Conservation (phyloP, 37 sponge, comb jelly and placozoan genomes). For the Aplysina aerophoba region DNA sequence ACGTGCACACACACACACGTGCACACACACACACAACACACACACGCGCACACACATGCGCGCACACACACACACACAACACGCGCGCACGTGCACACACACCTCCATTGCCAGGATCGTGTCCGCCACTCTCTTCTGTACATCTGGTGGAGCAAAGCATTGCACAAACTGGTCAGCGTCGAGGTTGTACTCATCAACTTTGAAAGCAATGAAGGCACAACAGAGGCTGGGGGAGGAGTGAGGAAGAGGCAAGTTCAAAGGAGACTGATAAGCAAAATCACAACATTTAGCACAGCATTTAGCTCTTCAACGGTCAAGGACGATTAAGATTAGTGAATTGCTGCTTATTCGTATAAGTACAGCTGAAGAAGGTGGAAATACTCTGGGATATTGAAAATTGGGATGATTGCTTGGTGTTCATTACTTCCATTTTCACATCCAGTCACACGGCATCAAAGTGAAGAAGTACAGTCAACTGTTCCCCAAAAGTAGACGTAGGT, state of each 20-base stretch:
- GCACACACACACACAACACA: slow-evolving; percentile 20
- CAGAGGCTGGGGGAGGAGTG: slow-evolving; percentile 43
- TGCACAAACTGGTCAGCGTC: slow-evolving; percentile 83
- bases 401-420: too few relatives aligned
- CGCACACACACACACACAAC: neutral
- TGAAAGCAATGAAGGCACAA: slow-evolving; percentile 88
- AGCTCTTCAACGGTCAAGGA: too few relatives aligned
- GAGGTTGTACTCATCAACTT: slow-evolving; percentile 91
- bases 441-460: too few relatives aligned
- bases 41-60: neutral
- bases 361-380: too few relatives aligned
- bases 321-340: too few relatives aligned
- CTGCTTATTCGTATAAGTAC: too few relatives aligned
- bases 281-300: too few relatives aligned
- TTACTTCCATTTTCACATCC: too few relatives aligned
- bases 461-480: too few relatives aligned
- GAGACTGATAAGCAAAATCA: too few relatives aligned
- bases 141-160: slow-evolving; percentile 52
- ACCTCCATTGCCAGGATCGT: slow-evolving; percentile 78
- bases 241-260: neutral
- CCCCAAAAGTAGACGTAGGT: too few relatives aligned
- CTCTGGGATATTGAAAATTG: too few relatives aligned
- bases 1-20: neutral
- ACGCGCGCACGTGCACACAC: neutral
- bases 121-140: slow-evolving; percentile 32